phyloP scores from a whole-genome alignment of 2,888 invertebrate genomes.

The Gastracanthus pulcherrimus region DNA sequence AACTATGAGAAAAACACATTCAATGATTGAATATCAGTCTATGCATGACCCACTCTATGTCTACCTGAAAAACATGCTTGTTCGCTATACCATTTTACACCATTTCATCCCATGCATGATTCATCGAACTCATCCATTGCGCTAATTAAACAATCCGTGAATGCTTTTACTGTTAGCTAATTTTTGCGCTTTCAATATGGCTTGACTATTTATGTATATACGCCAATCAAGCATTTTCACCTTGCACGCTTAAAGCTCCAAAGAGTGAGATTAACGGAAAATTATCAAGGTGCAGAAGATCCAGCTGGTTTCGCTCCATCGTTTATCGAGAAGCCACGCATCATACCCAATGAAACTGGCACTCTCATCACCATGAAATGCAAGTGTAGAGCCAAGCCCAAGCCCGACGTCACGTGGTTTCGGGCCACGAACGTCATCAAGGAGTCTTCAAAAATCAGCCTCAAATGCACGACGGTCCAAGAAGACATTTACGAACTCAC shows the following conservation, averaged over 20 bases:
- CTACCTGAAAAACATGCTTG: too few species aligned
- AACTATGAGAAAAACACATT: too few species aligned
- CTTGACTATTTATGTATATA: too few species aligned
- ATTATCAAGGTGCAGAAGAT: slow-evolving; percentile 89
- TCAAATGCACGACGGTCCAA: slow-evolving; percentile 86
- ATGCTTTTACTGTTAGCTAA: background rate
- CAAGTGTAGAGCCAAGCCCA: slow-evolving; percentile 96
- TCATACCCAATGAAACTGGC: slow-evolving; percentile 98
- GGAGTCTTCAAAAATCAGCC: slow-evolving; percentile 91
- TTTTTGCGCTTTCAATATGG: too few species aligned
- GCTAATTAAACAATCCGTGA: background rate
- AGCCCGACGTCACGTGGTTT: slow-evolving; percentile 97
- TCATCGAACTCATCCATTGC: background rate
- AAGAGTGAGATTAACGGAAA: slow-evolving; percentile 43
- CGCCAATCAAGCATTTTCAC: too few species aligned
- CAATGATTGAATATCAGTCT: too few species aligned
- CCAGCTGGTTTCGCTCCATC: slow-evolving; percentile 96
- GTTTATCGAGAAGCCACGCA: slow-evolving; percentile 98
- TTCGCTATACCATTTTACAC: too few species aligned
- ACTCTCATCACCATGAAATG: slow-evolving; percentile 98
- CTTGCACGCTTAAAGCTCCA: background rate
- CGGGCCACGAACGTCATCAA: slow-evolving; percentile 91
- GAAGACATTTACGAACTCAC: slow-evolving; percentile 93
- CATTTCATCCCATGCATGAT: background rate
- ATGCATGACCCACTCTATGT: too few species aligned